A percentile compares a stretch with the other conserved stretches of the same genome.
Evolutionary conservation across 2,113 vertebrate species (phyloP).

Genomic region (Brachionichthys hirsutus): DNA sequence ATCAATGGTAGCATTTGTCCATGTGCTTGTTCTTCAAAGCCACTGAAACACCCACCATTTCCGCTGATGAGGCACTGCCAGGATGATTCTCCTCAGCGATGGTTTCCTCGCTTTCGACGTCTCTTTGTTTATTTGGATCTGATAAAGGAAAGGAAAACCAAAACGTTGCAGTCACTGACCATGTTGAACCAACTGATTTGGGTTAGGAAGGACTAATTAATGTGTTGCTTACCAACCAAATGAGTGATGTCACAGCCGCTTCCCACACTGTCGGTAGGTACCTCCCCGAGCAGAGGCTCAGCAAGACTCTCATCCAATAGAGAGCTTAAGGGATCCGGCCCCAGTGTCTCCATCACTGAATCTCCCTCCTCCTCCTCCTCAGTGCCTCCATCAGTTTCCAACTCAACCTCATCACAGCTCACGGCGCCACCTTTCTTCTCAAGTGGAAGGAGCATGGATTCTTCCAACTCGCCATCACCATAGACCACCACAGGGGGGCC

Average conservation of each 20-base stretch:
- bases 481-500: not conserved
- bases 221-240: conserved; percentile 36
- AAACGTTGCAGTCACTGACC: not conserved
- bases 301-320: conserved; percentile 17
- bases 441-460: conserved; percentile 1
- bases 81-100: not conserved
- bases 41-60: conserved; percentile 47
- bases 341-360: not conserved
- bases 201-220: not conserved
- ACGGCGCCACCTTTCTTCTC: conserved; percentile 2
- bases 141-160: conserved; percentile 3
- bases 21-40: not conserved
- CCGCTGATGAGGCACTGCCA: conserved; percentile 7
- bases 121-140: conserved; percentile 19
- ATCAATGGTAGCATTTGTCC: not conserved
- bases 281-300: conserved; percentile 13
- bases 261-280: not conserved
- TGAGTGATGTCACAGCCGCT: not conserved
- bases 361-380: conserved; percentile 7
- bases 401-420: not conserved
- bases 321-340: conserved; percentile 8
- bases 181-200: not conserved
- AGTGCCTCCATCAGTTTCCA: not conserved
- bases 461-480: conserved; percentile 1
- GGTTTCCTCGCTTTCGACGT: not conserved